These are phyloP conservation scores for Sciaenops ocellatus DNA, from an alignment of 2,797 vertebrate genomes.

Conservation along the genomic window DNA sequence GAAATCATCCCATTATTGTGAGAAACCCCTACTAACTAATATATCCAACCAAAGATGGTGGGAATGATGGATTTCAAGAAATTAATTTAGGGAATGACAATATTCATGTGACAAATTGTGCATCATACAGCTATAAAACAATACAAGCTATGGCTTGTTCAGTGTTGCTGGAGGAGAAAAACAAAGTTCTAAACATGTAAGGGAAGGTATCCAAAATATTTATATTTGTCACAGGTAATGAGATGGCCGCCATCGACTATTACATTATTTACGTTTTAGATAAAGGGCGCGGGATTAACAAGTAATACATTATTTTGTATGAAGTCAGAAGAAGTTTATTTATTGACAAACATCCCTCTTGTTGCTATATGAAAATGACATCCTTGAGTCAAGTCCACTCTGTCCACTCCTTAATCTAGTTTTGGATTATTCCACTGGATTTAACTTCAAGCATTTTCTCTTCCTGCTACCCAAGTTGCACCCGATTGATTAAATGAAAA, in stretches of 20 bases:
- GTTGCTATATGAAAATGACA: background rate
- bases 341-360: background rate
- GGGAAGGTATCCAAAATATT: background rate
- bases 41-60: background rate
- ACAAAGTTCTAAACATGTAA: too few species aligned
- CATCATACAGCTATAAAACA: too few species aligned
- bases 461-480: background rate
- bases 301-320: background rate
- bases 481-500: background rate
- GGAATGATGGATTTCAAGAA: background rate
- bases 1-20: background rate
- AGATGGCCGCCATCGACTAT: background rate
- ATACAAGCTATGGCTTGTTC: too few species aligned
- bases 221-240: background rate
- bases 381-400: background rate
- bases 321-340: background rate
- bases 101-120: too few species aligned
- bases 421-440: slow-evolving; percentile 26
- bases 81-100: background rate
- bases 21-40: background rate
- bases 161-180: too few species aligned
- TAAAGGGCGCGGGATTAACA: background rate
- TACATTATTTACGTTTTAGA: background rate
- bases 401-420: background rate
- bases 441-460: slow-evolving; percentile 13